A percentile compares a stretch with the other conserved stretches of the same genome.
Evolutionary conservation across 2,888 invertebrate genomes (phyloP).

Genomic region (Julus scandinavius): DNA sequence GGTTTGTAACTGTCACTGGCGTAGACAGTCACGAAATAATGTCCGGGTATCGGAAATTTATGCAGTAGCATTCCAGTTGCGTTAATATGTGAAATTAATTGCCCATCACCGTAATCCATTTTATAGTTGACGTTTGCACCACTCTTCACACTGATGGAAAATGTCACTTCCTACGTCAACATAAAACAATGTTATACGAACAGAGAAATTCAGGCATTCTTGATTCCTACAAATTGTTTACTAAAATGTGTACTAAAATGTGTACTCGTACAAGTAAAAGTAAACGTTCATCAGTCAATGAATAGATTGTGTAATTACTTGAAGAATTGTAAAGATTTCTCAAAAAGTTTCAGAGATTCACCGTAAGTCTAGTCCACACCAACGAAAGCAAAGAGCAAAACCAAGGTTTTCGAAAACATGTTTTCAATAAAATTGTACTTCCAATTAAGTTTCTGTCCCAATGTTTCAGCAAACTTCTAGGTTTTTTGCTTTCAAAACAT

Average conservation of each 20-base stretch:
- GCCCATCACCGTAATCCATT: conserved; percentile 54
- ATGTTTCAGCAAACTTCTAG: too few species aligned
- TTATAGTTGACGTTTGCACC: conserved; percentile 47
- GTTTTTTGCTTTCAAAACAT: too few species aligned
- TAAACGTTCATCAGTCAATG: too few species aligned
- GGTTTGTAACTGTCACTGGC: conserved; percentile 55
- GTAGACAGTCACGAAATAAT: conserved; percentile 51
- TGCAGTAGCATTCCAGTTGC: conserved; percentile 52
- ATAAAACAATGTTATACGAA: not conserved
- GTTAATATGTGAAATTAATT: not conserved
- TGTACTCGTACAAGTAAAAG: too few species aligned
- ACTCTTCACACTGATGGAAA: conserved; percentile 33
- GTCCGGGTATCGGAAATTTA: conserved; percentile 47
- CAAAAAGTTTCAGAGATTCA: not conserved
- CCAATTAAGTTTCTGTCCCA: too few species aligned
- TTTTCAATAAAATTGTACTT: too few species aligned
- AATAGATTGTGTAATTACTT: too few species aligned
- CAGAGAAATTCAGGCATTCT: not conserved
- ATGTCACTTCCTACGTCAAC: conserved; percentile 51
- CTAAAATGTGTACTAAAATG: too few species aligned
- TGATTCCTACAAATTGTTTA: too few species aligned
- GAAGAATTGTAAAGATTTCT: not conserved
- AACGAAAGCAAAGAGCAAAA: too few species aligned
- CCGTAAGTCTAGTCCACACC: too few species aligned
- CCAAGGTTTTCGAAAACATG: too few species aligned